Evolutionary conservation across 2,888 invertebrate genomes (phyloP), one percentile per base, ranked within the genome.

Genomic region (Pachymerium ferrugineum): DNA sequence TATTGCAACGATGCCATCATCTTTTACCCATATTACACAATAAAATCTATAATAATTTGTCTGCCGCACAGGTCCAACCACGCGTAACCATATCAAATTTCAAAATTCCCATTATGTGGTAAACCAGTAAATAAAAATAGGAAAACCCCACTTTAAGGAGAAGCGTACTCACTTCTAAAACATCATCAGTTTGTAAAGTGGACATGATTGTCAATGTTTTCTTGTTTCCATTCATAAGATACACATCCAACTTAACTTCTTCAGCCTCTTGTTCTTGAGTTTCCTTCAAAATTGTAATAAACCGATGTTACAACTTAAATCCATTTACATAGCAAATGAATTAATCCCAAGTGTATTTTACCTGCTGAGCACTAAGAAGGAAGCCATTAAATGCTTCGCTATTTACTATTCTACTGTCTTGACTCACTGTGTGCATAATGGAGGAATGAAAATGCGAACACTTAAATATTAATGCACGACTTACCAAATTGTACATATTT

Each of bases 401-500:
- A 78, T 89, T 89, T 73, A 91, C 88, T 76, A 96, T 87, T 70
- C 88, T 85, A 25, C 89, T 86, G 84, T 93, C 93, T 85, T 97
- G 97, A 71, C 96, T 95, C 81, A 96, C 93, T 88, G 84, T 74
- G n/a, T n/a, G n/a, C n/a, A n/a, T n/a, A n/a, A n/a, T n/a, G n/a
- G n/a, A n/a, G n/a, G n/a, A 54, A 54, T 22, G 19, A 62, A 25
- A 28, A 62, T 38, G 4, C 16, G 47, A 70, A 72, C 30, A 77
- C 47, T 14, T 28, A 14, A 33, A 67, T 25, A 31, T 69, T 30
- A 30, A 33, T 68, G n/a, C 28, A 22, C 35, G 22, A 80, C 86
- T 84, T 83, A 93, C 93, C 87, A 79, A 91, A 87, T 85, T 97
- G 97, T 79, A 98, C 89, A 83, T 96, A 98, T 84, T 95, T 93